These are phyloP conservation scores for Spilarctia lutea DNA, from an alignment of 2,888 invertebrate genomes.

Conservation along the genomic window DNA sequence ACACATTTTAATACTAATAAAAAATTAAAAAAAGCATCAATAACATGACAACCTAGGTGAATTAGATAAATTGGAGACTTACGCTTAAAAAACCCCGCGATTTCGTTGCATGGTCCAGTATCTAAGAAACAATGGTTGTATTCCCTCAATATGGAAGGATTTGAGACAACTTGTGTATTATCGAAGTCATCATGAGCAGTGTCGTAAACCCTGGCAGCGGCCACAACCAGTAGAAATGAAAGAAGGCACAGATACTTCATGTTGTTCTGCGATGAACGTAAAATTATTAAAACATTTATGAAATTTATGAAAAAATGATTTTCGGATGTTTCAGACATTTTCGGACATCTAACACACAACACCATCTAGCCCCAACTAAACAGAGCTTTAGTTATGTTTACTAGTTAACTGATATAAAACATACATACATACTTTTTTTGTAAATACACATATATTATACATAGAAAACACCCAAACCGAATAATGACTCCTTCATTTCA, in stretches of 20 bases:
- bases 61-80: background rate
- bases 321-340: too few relatives aligned
- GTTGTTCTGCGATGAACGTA: slow-evolving; percentile 1
- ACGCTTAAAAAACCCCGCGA: slow-evolving; percentile 6
- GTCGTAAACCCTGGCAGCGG: background rate
- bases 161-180: background rate
- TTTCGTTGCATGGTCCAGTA: slow-evolving; percentile 6
- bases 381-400: too few relatives aligned
- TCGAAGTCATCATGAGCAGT: slow-evolving; percentile 7
- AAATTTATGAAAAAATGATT: too few relatives aligned
- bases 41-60: background rate
- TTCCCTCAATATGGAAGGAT: slow-evolving; percentile 1
- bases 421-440: too few relatives aligned
- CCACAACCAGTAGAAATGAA: slow-evolving; percentile 1
- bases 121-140: slow-evolving; percentile 24
- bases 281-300: background rate
- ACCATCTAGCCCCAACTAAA: too few relatives aligned
- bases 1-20: too few relatives aligned
- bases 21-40: too few relatives aligned
- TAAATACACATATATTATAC: too few relatives aligned
- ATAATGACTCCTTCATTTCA: too few relatives aligned
- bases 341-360: too few relatives aligned
- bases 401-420: too few relatives aligned
- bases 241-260: slow-evolving; percentile 11
- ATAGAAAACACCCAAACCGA: too few relatives aligned